These are phyloP conservation scores for Malthinus seriepunctatus DNA, from an alignment of 2,888 invertebrate species.

Conservation along the genomic window DNA sequence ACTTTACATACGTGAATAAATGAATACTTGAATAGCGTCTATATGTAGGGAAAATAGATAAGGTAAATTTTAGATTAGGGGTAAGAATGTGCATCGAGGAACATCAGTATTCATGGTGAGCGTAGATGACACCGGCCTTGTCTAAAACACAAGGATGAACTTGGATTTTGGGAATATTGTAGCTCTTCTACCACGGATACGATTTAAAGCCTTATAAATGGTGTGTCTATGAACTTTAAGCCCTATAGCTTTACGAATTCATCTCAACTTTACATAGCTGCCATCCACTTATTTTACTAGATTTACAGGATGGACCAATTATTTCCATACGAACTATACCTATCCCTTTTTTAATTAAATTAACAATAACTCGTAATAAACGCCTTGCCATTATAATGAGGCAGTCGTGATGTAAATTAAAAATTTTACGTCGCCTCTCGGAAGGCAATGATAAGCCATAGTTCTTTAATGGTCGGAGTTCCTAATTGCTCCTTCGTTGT, in stretches of 20 bases:
- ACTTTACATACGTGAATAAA: conserved; percentile 30
- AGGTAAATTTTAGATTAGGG: conserved; percentile 31
- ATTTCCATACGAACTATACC: too few species aligned
- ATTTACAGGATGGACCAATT: too few species aligned
- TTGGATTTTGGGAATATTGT: conserved; percentile 36
- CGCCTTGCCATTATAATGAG: too few species aligned
- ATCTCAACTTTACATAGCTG: conserved; percentile 13
- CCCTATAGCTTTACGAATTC: conserved; percentile 34
- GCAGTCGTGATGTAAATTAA: too few species aligned
- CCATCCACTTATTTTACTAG: too few species aligned
- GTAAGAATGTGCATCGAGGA: conserved; percentile 31
- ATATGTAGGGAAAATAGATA: conserved; percentile 26
- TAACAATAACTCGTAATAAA: too few species aligned
- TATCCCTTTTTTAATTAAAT: too few species aligned
- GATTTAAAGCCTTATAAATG: conserved; percentile 43
- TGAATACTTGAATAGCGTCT: conserved; percentile 29
- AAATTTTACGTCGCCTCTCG: too few species aligned
- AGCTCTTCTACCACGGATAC: conserved; percentile 36
- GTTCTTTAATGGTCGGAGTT: too few species aligned
- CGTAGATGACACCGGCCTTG: conserved; percentile 31
- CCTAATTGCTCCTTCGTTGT: too few species aligned
- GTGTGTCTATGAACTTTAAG: conserved; percentile 39
- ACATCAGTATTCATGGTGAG: conserved; percentile 36
- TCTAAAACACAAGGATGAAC: conserved; percentile 32
- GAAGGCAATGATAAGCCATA: too few species aligned